phyloP scores from a whole-genome alignment of 1,140 invertebrate genomes.

The Ostrea denselamellosa region DNA sequence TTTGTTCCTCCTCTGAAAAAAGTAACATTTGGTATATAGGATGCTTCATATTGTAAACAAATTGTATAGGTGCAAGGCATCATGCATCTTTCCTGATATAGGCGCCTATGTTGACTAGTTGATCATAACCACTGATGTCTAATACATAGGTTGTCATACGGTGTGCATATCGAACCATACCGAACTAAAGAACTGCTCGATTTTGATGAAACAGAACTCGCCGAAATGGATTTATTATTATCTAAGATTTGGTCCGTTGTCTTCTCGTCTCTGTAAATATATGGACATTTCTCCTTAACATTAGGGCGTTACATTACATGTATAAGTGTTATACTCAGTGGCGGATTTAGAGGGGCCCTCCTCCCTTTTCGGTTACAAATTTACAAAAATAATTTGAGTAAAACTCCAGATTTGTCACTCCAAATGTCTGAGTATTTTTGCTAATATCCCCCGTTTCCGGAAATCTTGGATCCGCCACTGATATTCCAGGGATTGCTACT shows the following conservation, averaged over 20 bases:
- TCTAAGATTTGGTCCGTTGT: neutral
- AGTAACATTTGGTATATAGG: neutral
- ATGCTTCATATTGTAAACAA: neutral
- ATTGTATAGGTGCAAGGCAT: neutral
- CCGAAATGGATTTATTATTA: neutral
- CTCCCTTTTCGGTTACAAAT: too few species aligned
- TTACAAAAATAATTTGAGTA: too few species aligned
- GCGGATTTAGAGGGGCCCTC: too few species aligned
- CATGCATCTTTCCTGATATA: neutral
- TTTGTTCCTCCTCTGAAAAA: slow-evolving; percentile 27
- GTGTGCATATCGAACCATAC: neutral
- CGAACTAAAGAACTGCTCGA: neutral
- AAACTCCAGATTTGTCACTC: too few species aligned
- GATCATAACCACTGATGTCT: neutral
- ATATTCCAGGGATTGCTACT: neutral
- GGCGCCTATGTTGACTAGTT: neutral
- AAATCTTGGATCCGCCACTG: too few species aligned
- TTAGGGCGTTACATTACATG: neutral
- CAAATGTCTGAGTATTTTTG: too few species aligned
- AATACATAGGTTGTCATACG: neutral
- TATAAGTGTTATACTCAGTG: neutral
- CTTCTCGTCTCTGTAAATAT: slow-evolving; percentile 2
- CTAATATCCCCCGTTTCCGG: too few species aligned
- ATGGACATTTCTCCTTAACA: neutral
- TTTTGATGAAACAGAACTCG: slow-evolving; percentile 14